Conservation (phyloP, 2,113 vertebrate genomes). For the Cynocephalus volans region DNA sequence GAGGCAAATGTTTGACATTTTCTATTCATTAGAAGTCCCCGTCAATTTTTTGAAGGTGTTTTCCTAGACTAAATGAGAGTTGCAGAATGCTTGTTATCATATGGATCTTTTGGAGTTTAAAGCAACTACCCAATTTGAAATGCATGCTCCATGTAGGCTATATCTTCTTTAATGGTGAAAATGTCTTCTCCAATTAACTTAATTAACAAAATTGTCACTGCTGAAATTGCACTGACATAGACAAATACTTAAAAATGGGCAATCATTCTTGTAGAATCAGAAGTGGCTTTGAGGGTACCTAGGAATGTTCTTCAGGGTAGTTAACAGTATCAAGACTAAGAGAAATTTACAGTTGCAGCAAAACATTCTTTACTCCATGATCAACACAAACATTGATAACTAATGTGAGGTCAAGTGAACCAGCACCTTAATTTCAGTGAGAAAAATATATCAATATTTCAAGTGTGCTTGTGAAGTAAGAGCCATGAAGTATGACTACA, state of each 20-base stretch:
- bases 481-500: not conserved
- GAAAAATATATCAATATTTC: not conserved
- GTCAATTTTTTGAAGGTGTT: slow-evolving; percentile 55
- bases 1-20: slow-evolving; percentile 50
- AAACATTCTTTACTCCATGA: not conserved
- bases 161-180: slow-evolving; percentile 59
- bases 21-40: not conserved
- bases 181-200: slow-evolving; percentile 72
- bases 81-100: not conserved
- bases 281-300: not conserved
- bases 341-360: slow-evolving; percentile 24
- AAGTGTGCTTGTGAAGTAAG: not conserved
- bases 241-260: slow-evolving; percentile 41
- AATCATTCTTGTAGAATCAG: slow-evolving; percentile 35
- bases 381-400: not conserved
- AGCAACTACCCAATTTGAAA: slow-evolving; percentile 64
- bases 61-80: slow-evolving; percentile 55
- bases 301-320: not conserved
- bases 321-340: not conserved
- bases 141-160: not conserved
- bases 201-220: slow-evolving; percentile 76
- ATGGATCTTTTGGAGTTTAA: slow-evolving; percentile 58
- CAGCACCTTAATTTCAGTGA: not conserved
- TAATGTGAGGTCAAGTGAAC: not conserved
- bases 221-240: not conserved